phyloP scores from a whole-genome alignment of 1,140 invertebrate species.

The Bombus impatiens region DNA sequence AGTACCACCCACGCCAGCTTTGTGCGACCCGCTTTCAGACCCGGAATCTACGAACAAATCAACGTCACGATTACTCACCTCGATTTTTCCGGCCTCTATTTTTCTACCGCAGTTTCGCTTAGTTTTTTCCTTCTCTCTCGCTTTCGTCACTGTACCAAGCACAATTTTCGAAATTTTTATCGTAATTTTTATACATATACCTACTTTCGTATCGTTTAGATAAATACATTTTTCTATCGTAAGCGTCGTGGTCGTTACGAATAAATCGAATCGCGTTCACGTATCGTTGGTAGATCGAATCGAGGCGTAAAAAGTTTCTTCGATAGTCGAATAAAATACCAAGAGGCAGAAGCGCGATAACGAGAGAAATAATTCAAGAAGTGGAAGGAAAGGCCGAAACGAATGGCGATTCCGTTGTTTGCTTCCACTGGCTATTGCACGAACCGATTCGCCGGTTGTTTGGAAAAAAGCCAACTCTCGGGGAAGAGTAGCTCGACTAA shows the following conservation, averaged over 20 bases:
- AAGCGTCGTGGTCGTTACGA: too few species aligned
- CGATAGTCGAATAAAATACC: neutral
- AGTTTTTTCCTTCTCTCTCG: neutral
- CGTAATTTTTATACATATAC: too few species aligned
- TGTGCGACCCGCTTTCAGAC: conserved; percentile 92
- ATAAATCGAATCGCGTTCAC: too few species aligned
- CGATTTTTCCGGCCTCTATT: neutral
- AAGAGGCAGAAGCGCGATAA: too few species aligned
- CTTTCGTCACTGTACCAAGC: neutral
- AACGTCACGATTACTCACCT: neutral
- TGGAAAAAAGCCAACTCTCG: conserved; percentile 2
- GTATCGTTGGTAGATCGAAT: too few species aligned
- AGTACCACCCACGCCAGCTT: conserved; percentile 85
- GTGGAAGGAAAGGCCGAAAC: neutral
- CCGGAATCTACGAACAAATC: conserved; percentile 87
- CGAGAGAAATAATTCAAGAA: neutral
- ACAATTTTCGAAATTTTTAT: too few species aligned
- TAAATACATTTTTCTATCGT: too few species aligned
- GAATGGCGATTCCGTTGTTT: neutral
- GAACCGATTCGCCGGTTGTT: conserved; percentile 1
- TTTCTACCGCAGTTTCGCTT: neutral
- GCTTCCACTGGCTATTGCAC: neutral
- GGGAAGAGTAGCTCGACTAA: conserved; percentile 27
- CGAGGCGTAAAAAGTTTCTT: neutral
- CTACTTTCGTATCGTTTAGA: neutral